Percentiles rank a stretch among this genome's conserved stretches.
Evolutionary conservation across 2,113 vertebrate species (phyloP).

Genomic region (Symphodus melops): DNA sequence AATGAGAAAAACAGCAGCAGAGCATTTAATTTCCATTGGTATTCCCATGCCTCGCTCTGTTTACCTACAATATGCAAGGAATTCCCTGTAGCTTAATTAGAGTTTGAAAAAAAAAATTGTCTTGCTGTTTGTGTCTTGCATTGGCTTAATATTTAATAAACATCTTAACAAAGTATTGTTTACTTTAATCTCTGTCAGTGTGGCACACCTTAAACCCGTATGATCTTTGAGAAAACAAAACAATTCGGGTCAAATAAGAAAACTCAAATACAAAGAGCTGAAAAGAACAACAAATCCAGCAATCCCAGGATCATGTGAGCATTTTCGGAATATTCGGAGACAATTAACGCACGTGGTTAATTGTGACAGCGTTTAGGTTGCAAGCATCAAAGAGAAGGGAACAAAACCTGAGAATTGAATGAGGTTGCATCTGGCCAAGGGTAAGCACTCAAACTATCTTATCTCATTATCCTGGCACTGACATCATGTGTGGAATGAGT

Average conservation of each 20-base stretch:
- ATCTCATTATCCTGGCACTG: conserved; percentile 81
- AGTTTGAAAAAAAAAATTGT: conserved; percentile 71
- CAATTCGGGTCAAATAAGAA: conserved; percentile 61
- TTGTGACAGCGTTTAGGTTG: conserved; percentile 34
- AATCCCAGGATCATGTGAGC: conserved; percentile 15
- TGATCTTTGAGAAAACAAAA: conserved; percentile 58
- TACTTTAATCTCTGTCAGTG: conserved; percentile 79
- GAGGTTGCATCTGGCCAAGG: conserved; percentile 50
- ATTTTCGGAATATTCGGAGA: conserved; percentile 37
- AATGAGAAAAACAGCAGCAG: conserved; percentile 81
- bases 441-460: conserved; percentile 68
- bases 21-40: conserved; percentile 81
- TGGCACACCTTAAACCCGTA: conserved; percentile 56
- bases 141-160: conserved; percentile 84
- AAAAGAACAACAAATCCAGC: background rate
- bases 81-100: conserved; percentile 88
- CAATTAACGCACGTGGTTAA: conserved; percentile 29
- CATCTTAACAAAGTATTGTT: conserved; percentile 79
- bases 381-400: conserved; percentile 30
- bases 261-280: conserved; percentile 14
- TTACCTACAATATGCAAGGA: conserved; percentile 84
- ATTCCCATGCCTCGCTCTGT: conserved; percentile 82
- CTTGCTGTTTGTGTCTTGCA: conserved; percentile 75
- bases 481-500: conserved; percentile 80
- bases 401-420: conserved; percentile 28